Evolutionary conservation across 2,888 invertebrate genomes (phyloP).

Genomic region (Malthinus flaveolus): DNA sequence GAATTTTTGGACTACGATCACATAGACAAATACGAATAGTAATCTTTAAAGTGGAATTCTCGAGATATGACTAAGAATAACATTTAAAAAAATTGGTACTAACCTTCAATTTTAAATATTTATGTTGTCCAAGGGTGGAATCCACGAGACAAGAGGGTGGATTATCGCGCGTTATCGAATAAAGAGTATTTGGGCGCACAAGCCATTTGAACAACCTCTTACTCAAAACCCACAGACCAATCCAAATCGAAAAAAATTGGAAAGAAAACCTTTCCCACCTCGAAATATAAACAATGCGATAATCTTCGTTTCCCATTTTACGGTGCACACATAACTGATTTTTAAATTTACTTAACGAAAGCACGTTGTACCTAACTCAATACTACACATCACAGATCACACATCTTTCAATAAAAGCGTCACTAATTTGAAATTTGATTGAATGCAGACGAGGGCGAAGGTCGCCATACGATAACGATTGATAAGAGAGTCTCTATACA

Average conservation of each 20-base stretch:
- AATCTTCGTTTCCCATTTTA: conserved; percentile 22
- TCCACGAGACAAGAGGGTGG: conserved; percentile 65
- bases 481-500: conserved; percentile 12
- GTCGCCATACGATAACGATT: conserved; percentile 21
- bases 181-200: conserved; percentile 57
- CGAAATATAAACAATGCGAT: conserved; percentile 56
- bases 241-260: conserved; percentile 56
- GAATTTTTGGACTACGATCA: neutral
- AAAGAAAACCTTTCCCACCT: conserved; percentile 56
- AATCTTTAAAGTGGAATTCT: conserved; percentile 2
- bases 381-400: conserved; percentile 1
- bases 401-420: conserved; percentile 5
- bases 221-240: conserved; percentile 58
- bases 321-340: conserved; percentile 14
- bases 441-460: conserved; percentile 27
- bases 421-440: conserved; percentile 21
- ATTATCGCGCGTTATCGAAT: conserved; percentile 56
- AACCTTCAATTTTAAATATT: conserved; percentile 66
- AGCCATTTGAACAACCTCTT: conserved; percentile 56
- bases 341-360: neutral
- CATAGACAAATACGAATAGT: neutral
- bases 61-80: neutral
- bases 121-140: conserved; percentile 63
- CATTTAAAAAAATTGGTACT: neutral
- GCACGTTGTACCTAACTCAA: conserved; percentile 8